phyloP scores from a whole-genome alignment of 2,888 invertebrate genomes.

The Sepioteuthis lessoniana region DNA sequence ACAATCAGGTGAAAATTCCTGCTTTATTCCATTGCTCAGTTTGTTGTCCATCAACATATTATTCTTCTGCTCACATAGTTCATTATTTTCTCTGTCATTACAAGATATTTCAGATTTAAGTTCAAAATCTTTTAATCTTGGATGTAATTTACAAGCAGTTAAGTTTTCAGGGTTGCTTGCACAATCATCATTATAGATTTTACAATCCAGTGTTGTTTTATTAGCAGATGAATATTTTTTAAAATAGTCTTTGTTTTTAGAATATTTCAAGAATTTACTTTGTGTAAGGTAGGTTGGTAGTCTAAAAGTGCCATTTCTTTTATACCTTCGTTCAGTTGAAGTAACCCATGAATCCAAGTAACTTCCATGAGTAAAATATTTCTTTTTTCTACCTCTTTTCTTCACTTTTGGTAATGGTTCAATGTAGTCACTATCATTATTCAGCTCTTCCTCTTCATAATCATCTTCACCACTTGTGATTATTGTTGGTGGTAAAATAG shows the following conservation, averaged over 20 bases:
- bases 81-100: not conserved
- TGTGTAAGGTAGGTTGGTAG: constrained; percentile 33
- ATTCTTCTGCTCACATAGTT: too few relatives aligned
- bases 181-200: not conserved
- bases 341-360: not conserved
- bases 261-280: not conserved
- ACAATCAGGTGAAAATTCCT: not conserved
- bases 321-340: not conserved
- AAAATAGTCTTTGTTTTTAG: too few relatives aligned
- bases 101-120: not conserved
- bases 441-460: not conserved
- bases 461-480: constrained; percentile 38
- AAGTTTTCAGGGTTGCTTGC: not conserved
- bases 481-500: constrained; percentile 57
- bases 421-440: not conserved
- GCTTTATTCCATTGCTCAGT: constrained; percentile 34
- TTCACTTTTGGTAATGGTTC: not conserved
- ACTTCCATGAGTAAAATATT: not conserved
- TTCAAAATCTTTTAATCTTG: not conserved
- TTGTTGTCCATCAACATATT: not conserved
- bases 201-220: not conserved
- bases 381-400: constrained; percentile 33
- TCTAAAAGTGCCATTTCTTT: constrained; percentile 7
- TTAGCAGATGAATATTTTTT: not conserved
- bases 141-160: not conserved